A percentile compares a stretch with the other conserved stretches of the same genome.
Conservation (phyloP, 2,888 invertebrate species). For the Malachius bipustulatus region DNA sequence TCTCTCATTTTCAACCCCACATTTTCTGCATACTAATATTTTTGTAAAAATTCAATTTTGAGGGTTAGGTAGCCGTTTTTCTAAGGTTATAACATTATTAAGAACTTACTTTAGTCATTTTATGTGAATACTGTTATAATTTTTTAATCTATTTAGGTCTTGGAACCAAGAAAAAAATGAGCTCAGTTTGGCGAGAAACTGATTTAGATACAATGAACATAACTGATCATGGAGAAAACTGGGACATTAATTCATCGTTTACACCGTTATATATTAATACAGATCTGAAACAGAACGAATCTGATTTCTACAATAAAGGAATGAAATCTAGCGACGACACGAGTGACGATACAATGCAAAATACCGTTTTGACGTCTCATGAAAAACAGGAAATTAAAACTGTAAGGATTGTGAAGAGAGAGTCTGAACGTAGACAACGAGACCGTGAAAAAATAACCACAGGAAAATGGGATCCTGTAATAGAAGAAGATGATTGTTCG, state of each 20-base stretch:
- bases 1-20: no score
- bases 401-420: conserved; percentile 84
- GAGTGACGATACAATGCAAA: conserved; percentile 27
- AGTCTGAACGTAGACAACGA: conserved; percentile 74
- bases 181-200: conserved; percentile 76
- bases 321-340: conserved; percentile 38
- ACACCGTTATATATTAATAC: conserved; percentile 65
- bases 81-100: no score
- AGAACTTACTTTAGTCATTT: no score
- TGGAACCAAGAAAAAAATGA: conserved; percentile 45
- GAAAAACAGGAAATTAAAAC: conserved; percentile 88
- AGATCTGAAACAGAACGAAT: conserved; percentile 26
- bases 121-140: no score
- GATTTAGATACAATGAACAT: conserved; percentile 76
- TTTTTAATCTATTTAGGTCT: conserved; percentile 12
- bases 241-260: conserved; percentile 30
- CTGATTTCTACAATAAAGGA: conserved; percentile 46
- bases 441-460: conserved; percentile 54
- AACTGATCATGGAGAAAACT: conserved; percentile 54
- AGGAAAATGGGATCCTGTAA: conserved; percentile 33
- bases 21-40: no score
- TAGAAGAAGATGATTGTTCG: conserved; percentile 35
- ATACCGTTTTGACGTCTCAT: conserved; percentile 35
- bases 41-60: no score
- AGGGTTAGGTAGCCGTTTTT: no score